Percentiles rank a stretch among this genome's conserved stretches.
phyloP scores from a whole-genome alignment of 1,140 invertebrate species.

The Lucilia cuprina region DNA sequence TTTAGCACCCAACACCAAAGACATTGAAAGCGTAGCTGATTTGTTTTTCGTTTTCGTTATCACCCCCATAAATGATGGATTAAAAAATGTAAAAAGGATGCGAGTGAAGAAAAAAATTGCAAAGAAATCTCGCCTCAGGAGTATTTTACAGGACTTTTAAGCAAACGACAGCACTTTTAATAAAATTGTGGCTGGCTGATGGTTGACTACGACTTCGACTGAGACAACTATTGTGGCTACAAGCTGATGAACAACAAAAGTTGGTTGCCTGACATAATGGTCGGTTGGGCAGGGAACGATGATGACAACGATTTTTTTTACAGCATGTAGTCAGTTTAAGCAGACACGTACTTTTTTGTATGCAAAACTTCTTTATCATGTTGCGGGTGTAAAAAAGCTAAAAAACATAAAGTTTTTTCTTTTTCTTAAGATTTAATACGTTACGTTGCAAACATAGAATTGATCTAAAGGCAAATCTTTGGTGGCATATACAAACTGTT shows the following conservation, averaged over 20 bases:
- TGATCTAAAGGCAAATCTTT: slow-evolving; percentile 33
- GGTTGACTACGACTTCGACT: slow-evolving; percentile 16
- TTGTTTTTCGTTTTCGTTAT: not conserved
- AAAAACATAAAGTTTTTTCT: not conserved
- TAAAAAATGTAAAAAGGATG: slow-evolving; percentile 26
- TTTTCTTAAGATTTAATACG: not conserved
- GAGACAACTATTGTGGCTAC: not conserved
- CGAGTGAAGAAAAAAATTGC: not conserved
- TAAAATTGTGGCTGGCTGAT: slow-evolving; percentile 37
- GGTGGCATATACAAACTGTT: slow-evolving; percentile 37
- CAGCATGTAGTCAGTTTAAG: not conserved
- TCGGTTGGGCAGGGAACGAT: not conserved
- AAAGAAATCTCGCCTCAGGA: slow-evolving; percentile 22
- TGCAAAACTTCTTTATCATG: not conserved
- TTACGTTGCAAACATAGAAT: slow-evolving; percentile 22
- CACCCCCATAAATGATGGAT: not conserved
- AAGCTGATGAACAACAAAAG: not conserved
- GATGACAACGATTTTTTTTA: not conserved
- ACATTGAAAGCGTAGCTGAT: not conserved
- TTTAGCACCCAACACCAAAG: not conserved
- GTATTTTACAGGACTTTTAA: slow-evolving; percentile 18
- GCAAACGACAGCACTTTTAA: slow-evolving; percentile 37
- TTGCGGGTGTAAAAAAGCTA: not conserved
- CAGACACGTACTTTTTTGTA: slow-evolving; percentile 5
- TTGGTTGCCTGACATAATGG: not conserved